Conservation (phyloP, 2,888 invertebrate genomes). For the Thymelicus acteon region DNA sequence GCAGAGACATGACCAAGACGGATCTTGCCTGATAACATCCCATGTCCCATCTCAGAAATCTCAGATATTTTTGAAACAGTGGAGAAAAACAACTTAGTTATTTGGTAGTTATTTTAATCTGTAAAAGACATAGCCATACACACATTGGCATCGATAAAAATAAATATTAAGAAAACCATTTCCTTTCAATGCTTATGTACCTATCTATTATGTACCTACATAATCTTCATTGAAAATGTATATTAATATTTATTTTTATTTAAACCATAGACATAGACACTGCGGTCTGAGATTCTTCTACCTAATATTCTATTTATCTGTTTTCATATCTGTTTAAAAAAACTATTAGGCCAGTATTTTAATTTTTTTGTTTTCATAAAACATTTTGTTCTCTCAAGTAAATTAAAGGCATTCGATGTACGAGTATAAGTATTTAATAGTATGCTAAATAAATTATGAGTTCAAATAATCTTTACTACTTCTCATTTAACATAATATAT, state of each 20-base stretch:
- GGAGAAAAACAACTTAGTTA: neutral
- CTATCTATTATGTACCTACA: too few relatives aligned
- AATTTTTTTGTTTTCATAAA: neutral
- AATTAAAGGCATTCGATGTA: slow-evolving; percentile 4
- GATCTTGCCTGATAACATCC: too few relatives aligned
- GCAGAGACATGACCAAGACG: too few relatives aligned
- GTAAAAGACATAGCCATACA: slow-evolving; percentile 7
- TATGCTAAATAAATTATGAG: neutral
- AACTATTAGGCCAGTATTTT: too few relatives aligned
- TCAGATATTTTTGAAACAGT: neutral
- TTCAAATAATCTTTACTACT: neutral
- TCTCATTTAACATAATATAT: neutral
- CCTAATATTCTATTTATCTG: too few relatives aligned
- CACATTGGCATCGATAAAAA: neutral
- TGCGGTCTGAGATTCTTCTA: too few relatives aligned
- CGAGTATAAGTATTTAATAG: neutral
- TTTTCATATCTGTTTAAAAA: too few relatives aligned
- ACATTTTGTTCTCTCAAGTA: neutral
- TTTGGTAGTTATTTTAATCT: slow-evolving; percentile 6
- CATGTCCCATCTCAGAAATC: too few relatives aligned
- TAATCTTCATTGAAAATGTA: too few relatives aligned
- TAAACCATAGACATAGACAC: too few relatives aligned
- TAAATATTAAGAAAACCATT: neutral
- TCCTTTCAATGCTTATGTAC: neutral
- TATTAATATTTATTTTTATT: too few relatives aligned